Conservation (phyloP, 2,888 invertebrate genomes). For the Diarsia brunnea region DNA sequence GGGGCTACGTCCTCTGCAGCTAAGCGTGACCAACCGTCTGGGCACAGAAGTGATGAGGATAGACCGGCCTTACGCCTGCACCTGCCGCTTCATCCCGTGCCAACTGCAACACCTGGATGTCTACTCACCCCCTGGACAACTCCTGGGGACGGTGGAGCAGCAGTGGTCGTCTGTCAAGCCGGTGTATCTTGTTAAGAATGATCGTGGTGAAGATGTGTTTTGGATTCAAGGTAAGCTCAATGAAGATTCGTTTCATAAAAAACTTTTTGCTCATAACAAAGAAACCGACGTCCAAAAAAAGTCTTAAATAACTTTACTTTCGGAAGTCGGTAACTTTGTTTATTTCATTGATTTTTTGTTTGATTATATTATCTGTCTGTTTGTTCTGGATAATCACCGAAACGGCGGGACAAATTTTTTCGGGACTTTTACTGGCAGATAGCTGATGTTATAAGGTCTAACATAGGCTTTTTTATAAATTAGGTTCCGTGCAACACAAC, state of each 20-base stretch:
- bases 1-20: slow-evolving; percentile 81
- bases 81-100: slow-evolving; percentile 95
- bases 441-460: no score
- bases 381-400: no score
- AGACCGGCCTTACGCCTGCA: slow-evolving; percentile 94
- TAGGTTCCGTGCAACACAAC: no score
- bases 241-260: background rate
- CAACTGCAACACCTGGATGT: slow-evolving; percentile 94
- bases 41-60: slow-evolving; percentile 93
- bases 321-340: no score
- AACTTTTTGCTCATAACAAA: no score
- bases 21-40: slow-evolving; percentile 75
- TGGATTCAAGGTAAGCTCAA: slow-evolving; percentile 92
- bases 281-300: no score
- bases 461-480: no score
- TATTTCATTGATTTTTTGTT: no score
- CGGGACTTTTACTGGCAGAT: no score
- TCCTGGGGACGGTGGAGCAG: slow-evolving; percentile 93
- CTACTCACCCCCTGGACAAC: slow-evolving; percentile 92
- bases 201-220: slow-evolving; percentile 93
- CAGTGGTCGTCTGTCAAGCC: slow-evolving; percentile 94
- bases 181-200: slow-evolving; percentile 93
- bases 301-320: no score
- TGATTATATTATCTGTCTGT: no score
- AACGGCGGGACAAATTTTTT: no score